These are phyloP conservation scores for Carpatolechia fugitivella DNA, from an alignment of 2,888 invertebrate species.

Conservation along the genomic window DNA sequence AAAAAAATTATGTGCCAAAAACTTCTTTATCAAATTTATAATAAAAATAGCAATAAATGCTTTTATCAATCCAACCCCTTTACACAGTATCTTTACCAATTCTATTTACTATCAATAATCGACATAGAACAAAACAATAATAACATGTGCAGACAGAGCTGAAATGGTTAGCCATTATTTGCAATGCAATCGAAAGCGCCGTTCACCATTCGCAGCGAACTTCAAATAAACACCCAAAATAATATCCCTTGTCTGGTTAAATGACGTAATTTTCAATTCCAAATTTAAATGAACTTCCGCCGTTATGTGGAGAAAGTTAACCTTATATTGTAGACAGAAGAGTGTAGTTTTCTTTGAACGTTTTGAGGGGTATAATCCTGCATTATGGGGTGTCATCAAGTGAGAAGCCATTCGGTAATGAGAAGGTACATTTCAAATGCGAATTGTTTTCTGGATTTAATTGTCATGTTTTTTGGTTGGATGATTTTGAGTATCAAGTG, in stretches of 20 bases:
- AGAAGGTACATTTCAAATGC: not conserved
- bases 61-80: too few relatives aligned
- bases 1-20: too few relatives aligned
- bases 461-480: not conserved
- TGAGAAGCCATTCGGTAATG: not conserved
- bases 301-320: not conserved
- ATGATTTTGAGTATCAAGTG: not conserved
- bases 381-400: not conserved
- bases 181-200: not conserved
- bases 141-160: too few relatives aligned
- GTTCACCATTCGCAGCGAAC: conserved; percentile 5
- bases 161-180: not conserved
- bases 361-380: not conserved
- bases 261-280: conserved; percentile 33
- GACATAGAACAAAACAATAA: too few relatives aligned
- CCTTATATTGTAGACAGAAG: not conserved
- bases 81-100: too few relatives aligned
- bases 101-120: too few relatives aligned
- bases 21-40: too few relatives aligned
- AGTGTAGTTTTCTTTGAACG: conserved; percentile 8
- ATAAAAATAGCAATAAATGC: too few relatives aligned
- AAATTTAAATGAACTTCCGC: conserved; percentile 26
- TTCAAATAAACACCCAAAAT: conserved; percentile 27
- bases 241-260: conserved; percentile 25
- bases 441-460: not conserved